phyloP scores from a whole-genome alignment of 2,113 vertebrate species.

The Esox niger region DNA sequence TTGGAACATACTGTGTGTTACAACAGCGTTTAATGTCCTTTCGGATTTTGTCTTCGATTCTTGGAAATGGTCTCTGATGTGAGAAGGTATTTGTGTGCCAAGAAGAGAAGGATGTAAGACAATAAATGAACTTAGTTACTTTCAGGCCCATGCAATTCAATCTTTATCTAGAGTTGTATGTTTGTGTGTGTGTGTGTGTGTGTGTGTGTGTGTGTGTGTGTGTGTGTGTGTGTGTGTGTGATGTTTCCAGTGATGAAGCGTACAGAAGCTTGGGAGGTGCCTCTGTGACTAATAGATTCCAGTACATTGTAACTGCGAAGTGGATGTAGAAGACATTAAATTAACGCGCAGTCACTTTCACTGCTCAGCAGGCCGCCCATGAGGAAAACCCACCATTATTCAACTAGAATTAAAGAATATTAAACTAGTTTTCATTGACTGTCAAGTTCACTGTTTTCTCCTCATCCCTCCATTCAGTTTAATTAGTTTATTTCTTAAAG shows the following conservation, averaged over 20 bases:
- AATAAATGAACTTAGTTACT: not conserved
- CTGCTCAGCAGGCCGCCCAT: not conserved
- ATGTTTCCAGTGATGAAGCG: too few relatives aligned
- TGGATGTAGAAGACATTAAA: conserved; percentile 21
- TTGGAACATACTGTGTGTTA: not conserved
- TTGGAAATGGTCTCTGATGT: not conserved
- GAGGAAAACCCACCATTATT: conserved; percentile 2
- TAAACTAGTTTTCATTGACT: conserved; percentile 38
- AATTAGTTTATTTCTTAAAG: conserved; percentile 30
- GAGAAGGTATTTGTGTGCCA: not conserved
- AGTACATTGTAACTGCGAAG: conserved; percentile 29
- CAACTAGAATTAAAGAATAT: conserved; percentile 7
- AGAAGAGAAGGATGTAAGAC: not conserved
- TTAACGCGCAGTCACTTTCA: conserved; percentile 20
- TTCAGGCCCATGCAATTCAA: too few relatives aligned
- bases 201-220: not conserved
- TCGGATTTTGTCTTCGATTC: not conserved
- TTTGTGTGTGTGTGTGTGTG: not conserved
- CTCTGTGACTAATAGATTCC: conserved; percentile 32
- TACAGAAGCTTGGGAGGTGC: too few relatives aligned
- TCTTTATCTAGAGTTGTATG: not conserved
- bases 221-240: not conserved
- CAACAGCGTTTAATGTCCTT: not conserved
- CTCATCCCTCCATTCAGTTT: conserved; percentile 8
- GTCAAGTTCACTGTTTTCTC: conserved; percentile 30